Evolutionary conservation across 2,888 invertebrate species (phyloP).

Genomic region (Deladenus siricidicola): DNA sequence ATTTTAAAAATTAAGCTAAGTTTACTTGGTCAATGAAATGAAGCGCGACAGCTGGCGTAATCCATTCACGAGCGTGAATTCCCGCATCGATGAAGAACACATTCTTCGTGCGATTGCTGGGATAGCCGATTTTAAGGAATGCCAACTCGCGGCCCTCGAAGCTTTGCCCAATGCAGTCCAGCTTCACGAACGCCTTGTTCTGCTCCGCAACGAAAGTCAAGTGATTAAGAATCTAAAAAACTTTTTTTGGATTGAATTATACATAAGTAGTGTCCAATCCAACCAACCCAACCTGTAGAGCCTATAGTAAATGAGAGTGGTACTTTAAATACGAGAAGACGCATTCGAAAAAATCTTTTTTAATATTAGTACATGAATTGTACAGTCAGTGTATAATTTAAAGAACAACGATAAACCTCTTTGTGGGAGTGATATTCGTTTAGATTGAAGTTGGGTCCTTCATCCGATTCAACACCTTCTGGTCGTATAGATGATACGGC

Average conservation of each 20-base stretch:
- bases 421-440: conserved; percentile 20
- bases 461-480: conserved; percentile 1
- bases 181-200: conserved; percentile 7
- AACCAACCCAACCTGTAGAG: background rate
- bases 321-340: too few relatives aligned
- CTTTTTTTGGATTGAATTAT: background rate
- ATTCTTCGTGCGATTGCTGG: conserved; percentile 5
- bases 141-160: conserved; percentile 14
- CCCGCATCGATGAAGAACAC: conserved; percentile 20
- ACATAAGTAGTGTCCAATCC: background rate
- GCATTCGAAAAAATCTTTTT: too few relatives aligned
- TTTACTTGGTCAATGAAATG: conserved; percentile 24
- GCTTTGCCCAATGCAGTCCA: conserved; percentile 13
- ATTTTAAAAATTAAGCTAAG: background rate
- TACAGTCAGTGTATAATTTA: too few relatives aligned
- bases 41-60: conserved; percentile 28
- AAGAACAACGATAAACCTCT: too few relatives aligned
- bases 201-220: conserved; percentile 11
- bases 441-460: conserved; percentile 7
- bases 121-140: conserved; percentile 11
- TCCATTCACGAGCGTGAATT: conserved; percentile 35
- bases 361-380: too few relatives aligned
- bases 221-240: conserved; percentile 10
- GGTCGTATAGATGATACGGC: background rate
- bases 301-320: background rate